These are phyloP conservation scores for Neoarius graeffei DNA, from an alignment of 2,113 vertebrate genomes.

Conservation along the genomic window DNA sequence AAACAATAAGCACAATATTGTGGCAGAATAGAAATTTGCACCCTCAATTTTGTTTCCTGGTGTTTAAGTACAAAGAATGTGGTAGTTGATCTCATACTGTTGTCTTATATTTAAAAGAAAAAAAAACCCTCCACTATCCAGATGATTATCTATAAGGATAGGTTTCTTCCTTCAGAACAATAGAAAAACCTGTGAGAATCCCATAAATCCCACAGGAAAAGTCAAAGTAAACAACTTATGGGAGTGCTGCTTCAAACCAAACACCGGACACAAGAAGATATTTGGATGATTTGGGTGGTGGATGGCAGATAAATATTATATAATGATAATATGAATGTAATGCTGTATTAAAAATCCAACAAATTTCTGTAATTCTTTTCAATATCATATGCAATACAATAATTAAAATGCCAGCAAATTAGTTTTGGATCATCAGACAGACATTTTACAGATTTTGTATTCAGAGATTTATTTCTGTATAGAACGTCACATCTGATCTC, in stretches of 20 bases:
- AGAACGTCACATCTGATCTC: background rate
- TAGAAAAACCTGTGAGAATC: conserved; percentile 6
- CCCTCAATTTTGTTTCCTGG: background rate
- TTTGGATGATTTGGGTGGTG: background rate
- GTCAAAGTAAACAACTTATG: conserved; percentile 49
- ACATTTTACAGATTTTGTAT: background rate
- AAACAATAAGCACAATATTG: background rate
- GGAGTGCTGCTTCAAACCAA: conserved; percentile 47
- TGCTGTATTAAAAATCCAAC: background rate
- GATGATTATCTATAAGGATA: background rate
- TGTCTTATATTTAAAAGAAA: background rate
- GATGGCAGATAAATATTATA: background rate
- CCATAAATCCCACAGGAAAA: conserved; percentile 51
- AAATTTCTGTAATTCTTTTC: background rate
- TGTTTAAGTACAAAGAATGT: background rate
- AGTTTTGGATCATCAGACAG: background rate
- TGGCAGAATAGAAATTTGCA: background rate
- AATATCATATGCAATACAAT: background rate
- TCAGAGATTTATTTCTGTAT: background rate
- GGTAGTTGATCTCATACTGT: background rate
- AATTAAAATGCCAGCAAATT: background rate
- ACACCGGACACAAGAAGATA: conserved; percentile 43
- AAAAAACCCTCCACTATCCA: background rate
- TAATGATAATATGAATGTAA: background rate
- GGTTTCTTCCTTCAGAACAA: background rate